Evolutionary conservation across 2,113 vertebrate genomes (phyloP).

Genomic region (Nansenia antarctica): DNA sequence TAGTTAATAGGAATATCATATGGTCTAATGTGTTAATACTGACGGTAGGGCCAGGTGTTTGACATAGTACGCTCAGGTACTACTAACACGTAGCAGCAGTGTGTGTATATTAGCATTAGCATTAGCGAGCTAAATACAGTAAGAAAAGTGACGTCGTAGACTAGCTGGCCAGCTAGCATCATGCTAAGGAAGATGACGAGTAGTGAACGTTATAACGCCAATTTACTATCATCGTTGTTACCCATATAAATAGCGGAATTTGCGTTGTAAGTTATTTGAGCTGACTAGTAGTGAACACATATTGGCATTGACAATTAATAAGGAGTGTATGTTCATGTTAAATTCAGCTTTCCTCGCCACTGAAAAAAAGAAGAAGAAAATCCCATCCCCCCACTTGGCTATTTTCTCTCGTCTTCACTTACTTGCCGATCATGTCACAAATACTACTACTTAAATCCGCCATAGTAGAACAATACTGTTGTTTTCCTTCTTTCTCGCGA

Average conservation of each 20-base stretch:
- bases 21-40: too few relatives aligned
- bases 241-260: background rate
- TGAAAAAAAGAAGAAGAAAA: too few relatives aligned
- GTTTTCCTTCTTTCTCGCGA: constrained; percentile 85
- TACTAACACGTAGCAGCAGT: too few relatives aligned
- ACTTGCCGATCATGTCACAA: constrained; percentile 80
- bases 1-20: too few relatives aligned
- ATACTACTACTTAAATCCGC: constrained; percentile 76
- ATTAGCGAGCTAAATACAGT: background rate
- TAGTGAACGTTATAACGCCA: background rate
- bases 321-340: background rate
- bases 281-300: background rate
- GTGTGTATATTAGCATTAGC: too few relatives aligned
- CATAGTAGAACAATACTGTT: constrained; percentile 65
- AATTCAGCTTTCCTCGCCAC: background rate
- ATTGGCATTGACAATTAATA: background rate
- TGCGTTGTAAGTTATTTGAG: background rate
- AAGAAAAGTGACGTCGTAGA: background rate
- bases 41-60: too few relatives aligned
- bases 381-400: constrained; percentile 57
- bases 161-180: background rate
- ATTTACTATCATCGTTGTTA: background rate
- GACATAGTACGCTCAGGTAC: too few relatives aligned
- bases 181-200: background rate
- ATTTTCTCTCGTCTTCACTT: constrained; percentile 59